Conservation (phyloP, 2,888 invertebrate genomes). For the Anoplius nigerrimus region DNA sequence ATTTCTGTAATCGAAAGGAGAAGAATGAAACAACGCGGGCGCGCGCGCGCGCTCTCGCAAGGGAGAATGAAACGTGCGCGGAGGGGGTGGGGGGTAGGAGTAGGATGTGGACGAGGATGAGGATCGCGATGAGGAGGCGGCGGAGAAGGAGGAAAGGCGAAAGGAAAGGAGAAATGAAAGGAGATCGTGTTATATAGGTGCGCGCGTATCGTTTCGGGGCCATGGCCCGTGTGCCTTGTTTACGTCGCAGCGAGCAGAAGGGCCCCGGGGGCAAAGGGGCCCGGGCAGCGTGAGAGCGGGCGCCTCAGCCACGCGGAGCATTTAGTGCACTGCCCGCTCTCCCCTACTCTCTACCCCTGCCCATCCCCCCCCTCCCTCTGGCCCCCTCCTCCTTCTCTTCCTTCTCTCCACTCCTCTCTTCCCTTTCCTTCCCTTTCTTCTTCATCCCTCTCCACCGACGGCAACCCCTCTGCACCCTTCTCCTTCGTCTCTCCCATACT, state of each 20-base stretch:
- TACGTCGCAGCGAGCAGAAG: conserved; percentile 61
- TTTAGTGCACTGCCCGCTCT: conserved; percentile 66
- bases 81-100: too few relatives aligned
- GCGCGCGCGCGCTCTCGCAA: too few relatives aligned
- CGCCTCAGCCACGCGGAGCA: conserved; percentile 59
- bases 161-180: conserved; percentile 11
- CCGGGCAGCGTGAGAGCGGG: conserved; percentile 62
- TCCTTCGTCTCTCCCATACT: conserved; percentile 5
- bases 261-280: conserved; percentile 44
- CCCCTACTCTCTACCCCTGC: conserved; percentile 35
- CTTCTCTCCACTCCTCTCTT: conserved; percentile 20
- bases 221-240: conserved; percentile 62
- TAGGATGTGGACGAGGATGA: too few relatives aligned
- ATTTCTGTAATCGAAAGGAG: too few relatives aligned
- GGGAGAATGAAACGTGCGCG: too few relatives aligned
- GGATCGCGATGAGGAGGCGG: background rate
- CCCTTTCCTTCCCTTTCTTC: conserved; percentile 20
- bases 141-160: background rate
- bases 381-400: conserved; percentile 32
- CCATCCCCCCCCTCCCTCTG: conserved; percentile 34
- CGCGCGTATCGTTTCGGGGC: conserved; percentile 41
- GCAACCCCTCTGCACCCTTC: conserved; percentile 15
- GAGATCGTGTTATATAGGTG: conserved; percentile 27
- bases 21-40: too few relatives aligned
- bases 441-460: too few relatives aligned